These are phyloP conservation scores for Zosterops borbonicus DNA, from an alignment of 2,113 vertebrate genomes.

Conservation along the genomic window DNA sequence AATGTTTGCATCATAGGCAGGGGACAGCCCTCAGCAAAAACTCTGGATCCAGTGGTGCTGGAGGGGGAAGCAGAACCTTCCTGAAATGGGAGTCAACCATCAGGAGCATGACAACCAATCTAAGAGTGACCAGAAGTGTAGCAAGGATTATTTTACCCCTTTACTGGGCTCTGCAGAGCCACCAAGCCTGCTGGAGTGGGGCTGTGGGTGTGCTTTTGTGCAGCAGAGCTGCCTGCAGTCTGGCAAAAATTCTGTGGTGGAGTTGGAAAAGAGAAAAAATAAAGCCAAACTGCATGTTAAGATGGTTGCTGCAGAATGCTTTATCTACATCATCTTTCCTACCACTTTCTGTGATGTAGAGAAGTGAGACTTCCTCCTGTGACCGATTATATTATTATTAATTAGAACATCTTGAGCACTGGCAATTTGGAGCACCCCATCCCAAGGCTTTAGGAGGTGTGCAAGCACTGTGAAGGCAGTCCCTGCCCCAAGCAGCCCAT, in stretches of 20 bases:
- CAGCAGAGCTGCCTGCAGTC: background rate
- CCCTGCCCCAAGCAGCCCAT: background rate
- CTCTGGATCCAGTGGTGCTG: background rate
- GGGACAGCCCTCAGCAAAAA: background rate
- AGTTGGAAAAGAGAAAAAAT: background rate
- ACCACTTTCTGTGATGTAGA: background rate
- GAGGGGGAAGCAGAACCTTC: background rate
- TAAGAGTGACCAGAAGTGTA: background rate
- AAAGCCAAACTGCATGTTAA: background rate
- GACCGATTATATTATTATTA: background rate
- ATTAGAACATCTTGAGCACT: background rate
- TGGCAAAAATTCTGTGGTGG: background rate
- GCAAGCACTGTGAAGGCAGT: background rate
- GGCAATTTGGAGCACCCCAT: background rate
- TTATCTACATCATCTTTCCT: background rate
- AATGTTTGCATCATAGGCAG: rapidly evolving
- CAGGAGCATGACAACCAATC: background rate
- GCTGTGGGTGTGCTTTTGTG: background rate
- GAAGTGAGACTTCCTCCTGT: background rate
- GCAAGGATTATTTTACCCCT: background rate
- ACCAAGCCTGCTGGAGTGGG: background rate
- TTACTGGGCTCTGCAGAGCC: background rate
- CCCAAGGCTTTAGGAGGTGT: background rate
- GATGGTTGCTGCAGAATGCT: background rate
- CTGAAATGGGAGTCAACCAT: background rate